Percentiles rank a stretch among this genome's conserved stretches.
Conservation (phyloP, 2,113 vertebrate species). For the Potamarius usumacintae region DNA sequence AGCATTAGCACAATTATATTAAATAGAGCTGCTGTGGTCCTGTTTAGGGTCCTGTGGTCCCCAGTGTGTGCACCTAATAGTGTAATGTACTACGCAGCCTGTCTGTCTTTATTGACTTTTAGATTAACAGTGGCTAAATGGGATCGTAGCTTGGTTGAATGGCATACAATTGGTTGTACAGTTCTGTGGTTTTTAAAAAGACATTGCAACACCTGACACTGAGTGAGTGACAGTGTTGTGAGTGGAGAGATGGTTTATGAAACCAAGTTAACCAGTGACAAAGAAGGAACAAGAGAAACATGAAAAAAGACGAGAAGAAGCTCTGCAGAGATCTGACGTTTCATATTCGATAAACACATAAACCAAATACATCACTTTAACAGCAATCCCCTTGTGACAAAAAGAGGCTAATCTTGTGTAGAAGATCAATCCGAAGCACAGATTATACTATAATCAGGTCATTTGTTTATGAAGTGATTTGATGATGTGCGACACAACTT, state of each 20-base stretch:
- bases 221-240: constrained; percentile 24
- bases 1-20: constrained; percentile 14
- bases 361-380: constrained; percentile 2
- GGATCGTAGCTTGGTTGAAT: background rate
- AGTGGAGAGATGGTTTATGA: background rate
- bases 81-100: background rate
- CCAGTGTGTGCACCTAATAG: background rate
- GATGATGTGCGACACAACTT: constrained; percentile 21
- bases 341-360: constrained; percentile 34
- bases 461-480: constrained; percentile 43
- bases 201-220: constrained; percentile 1
- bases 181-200: background rate
- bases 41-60: background rate
- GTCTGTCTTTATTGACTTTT: background rate
- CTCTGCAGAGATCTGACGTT: constrained; percentile 19
- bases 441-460: constrained; percentile 47
- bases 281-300: background rate
- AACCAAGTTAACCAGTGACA: constrained; percentile 16
- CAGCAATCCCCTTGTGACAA: constrained; percentile 42
- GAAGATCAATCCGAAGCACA: constrained; percentile 38
- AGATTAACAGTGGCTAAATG: background rate
- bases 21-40: background rate
- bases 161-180: background rate
- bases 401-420: constrained; percentile 44
- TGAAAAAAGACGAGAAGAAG: background rate